A percentile compares a stretch with the other conserved stretches of the same genome.
These are phyloP conservation scores for Sebastes fasciatus DNA, from an alignment of 2,113 vertebrate genomes.

Conservation along the genomic window DNA sequence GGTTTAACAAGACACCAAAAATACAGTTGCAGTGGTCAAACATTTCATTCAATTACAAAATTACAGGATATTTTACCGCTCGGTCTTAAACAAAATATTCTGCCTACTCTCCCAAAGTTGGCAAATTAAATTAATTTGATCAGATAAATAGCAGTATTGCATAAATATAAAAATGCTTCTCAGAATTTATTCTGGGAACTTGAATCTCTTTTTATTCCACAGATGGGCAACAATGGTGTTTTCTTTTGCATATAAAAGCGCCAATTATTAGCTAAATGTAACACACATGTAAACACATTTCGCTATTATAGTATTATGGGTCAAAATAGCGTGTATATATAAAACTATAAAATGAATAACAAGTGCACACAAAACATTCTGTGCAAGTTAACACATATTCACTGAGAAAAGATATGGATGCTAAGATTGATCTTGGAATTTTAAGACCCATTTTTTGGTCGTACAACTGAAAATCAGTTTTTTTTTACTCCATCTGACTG, in stretches of 20 bases:
- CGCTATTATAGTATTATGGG: neutral
- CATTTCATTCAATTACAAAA: too few relatives aligned
- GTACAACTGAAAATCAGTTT: neutral
- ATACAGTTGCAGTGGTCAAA: too few relatives aligned
- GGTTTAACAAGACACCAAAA: too few relatives aligned
- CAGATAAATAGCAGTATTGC: neutral
- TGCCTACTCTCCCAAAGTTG: too few relatives aligned
- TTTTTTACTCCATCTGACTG: too few relatives aligned
- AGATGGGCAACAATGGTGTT: neutral
- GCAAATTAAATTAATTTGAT: neutral
- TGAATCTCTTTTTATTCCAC: too few relatives aligned
- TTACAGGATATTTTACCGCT: too few relatives aligned
- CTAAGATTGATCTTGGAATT: neutral
- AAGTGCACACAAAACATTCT: too few relatives aligned
- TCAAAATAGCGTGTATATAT: neutral
- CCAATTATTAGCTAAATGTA: neutral
- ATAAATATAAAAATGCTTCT: neutral
- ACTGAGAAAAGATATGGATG: neutral
- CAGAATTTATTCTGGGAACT: too few relatives aligned
- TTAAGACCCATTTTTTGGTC: neutral
- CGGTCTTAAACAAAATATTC: too few relatives aligned
- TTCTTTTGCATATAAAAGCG: neutral
- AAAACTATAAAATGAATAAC: neutral
- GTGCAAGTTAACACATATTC: neutral
- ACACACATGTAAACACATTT: neutral